Evolutionary conservation across 1,140 invertebrate species (phyloP), one percentile per base, ranked within the genome.

Genomic region (Diploscapter pachys): DNA sequence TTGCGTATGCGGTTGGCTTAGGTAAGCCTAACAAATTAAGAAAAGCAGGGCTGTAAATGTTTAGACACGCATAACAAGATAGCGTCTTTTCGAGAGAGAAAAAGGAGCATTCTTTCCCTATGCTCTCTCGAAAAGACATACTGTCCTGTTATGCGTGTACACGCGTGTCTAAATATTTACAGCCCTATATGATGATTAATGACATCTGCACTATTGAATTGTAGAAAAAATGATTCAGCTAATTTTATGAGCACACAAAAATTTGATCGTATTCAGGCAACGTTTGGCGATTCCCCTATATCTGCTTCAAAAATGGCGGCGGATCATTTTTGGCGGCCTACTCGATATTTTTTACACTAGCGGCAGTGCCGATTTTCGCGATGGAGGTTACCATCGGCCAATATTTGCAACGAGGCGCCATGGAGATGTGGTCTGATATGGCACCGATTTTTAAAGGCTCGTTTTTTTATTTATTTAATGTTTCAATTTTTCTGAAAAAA

Each of bases 1-100:
- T 96, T 57, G 93, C 93, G 8, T 95, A 94, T 86, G 93, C 92
- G 13, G 93, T 96, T 55, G 93, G 93, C 4, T 89, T 95, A 49
- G 83, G 83, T 82, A 59, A 80, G 73, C 56, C 53, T 8, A 54
- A n/a, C n/a, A 53, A 5, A 6, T 55, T 13, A 54, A 64, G 71
- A 50, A 6, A 71, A 11, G 48, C 52, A 78, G 3, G 50, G 50
- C 54, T 67, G 52, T 79, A 31, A 31, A 31, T 31, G 31, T 31
- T 31, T 31, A 31, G 31, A 31, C 31, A 31, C 31, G 31, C 31
- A 31, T 31, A 31, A 31, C 31, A 31, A 31, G 31, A 31, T 31
- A 31, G 31, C 31, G 31, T 31, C 31, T 31, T 31, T 31, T 31
- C 31, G 31, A 31, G 31, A 31, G 31, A 31, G 31, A 31, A 31